These are phyloP conservation scores for Steinernema scapterisci DNA, from an alignment of 2,888 invertebrate genomes.

Conservation along the genomic window DNA sequence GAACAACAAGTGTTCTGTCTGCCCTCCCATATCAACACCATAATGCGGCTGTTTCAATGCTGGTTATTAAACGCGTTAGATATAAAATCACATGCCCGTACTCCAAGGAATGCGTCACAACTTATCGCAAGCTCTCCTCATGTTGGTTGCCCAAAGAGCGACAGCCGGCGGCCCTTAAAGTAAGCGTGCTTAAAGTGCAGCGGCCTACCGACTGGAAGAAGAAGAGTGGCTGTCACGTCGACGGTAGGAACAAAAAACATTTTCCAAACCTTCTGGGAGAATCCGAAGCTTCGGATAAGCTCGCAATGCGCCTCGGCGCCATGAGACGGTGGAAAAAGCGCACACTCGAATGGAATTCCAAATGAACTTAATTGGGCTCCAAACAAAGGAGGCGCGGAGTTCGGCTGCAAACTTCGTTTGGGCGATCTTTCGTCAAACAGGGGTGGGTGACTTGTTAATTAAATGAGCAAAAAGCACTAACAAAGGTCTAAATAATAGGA, in stretches of 20 bases:
- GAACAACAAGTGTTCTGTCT: neutral
- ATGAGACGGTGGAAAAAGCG: neutral
- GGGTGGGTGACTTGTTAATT: neutral
- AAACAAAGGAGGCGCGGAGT: neutral
- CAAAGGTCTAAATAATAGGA: too few species aligned
- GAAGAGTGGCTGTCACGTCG: neutral
- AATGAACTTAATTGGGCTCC: neutral
- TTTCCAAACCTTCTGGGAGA: too few species aligned
- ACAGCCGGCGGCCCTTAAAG: slow-evolving; percentile 3
- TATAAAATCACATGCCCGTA: slow-evolving; percentile 13
- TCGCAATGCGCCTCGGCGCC: neutral
- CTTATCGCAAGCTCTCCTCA: neutral
- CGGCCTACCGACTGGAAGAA: neutral
- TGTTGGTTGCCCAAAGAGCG: neutral
- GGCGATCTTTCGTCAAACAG: neutral
- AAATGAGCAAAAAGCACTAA: neutral
- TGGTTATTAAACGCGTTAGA: neutral
- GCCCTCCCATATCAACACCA: neutral
- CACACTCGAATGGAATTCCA: neutral
- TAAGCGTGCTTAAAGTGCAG: neutral
- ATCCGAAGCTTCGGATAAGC: neutral
- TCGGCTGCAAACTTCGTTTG: neutral
- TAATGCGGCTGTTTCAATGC: neutral
- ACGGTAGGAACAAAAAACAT: neutral
- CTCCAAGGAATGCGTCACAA: neutral